Evolutionary conservation across 2,113 vertebrate genomes (phyloP), one percentile per base, ranked within the genome.

Genomic region (Pedetes capensis): DNA sequence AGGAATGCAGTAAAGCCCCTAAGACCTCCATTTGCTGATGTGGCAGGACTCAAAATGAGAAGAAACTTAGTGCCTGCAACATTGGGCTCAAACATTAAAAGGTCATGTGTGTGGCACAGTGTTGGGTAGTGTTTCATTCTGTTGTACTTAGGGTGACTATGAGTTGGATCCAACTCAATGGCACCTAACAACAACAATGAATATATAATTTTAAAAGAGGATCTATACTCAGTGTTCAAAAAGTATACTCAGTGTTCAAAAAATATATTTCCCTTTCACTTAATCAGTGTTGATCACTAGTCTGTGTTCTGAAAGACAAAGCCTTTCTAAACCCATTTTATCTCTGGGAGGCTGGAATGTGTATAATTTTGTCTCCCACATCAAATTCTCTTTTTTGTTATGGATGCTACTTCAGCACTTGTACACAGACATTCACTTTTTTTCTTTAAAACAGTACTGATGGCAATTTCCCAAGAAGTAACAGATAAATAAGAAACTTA

Each of bases 401-500:
- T 69, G 32, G 17, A 39, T 16, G n/a, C 27, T 51, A 55, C 29
- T 51, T 68, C 12, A 23, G n/a, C 11, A 59, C 68, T 75, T 34
- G 9, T 18, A 51, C 8, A 3, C 5, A 74, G 47, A 22, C 34
- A 32, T 49, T 39, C 37, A 14, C 37, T 20, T 57, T 55, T 68
- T 81, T 29, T 27, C 20, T 47, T 92, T 49, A 25, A 10, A 42
- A 57, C 51, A 71, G 13, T 16, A n/a, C 10, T 72, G 42, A 78
- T 49, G 63, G 29, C 89, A 96, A 2, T 29, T 85, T 57, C 12
- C 91, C 57, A 1, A 1, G 20, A 87, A 61, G 64, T 27, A 32
- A 91, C 80, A 94, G 51, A 49, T 85, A 91, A 84, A 87, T 44
- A 94, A 89, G 63, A 92, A 0, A 72, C 83, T 74, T 84, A 22